Evolutionary conservation across 2,797 vertebrate genomes (phyloP).

Genomic region (Sebastes hopkinsi): DNA sequence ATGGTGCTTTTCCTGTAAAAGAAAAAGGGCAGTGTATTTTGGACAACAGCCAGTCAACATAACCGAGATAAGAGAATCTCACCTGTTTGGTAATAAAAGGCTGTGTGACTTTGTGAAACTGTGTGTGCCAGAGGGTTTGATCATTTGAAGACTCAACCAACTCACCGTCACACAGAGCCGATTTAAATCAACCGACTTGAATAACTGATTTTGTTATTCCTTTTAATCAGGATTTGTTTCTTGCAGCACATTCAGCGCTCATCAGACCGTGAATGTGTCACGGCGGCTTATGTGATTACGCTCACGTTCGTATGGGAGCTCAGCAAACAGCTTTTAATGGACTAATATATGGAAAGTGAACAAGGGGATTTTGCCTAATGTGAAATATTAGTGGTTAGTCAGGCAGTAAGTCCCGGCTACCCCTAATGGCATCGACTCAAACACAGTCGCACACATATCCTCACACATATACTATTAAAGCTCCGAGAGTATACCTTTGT

Average conservation of each 20-base stretch:
- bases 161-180: background rate
- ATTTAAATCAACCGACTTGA: background rate
- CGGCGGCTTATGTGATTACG: background rate
- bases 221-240: background rate
- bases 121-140: background rate
- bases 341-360: constrained; percentile 2
- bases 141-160: background rate
- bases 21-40: background rate
- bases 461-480: background rate
- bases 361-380: constrained; percentile 6
- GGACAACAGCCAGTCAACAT: constrained; percentile 1
- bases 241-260: background rate
- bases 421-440: background rate
- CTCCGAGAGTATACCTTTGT: background rate
- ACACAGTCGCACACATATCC: background rate
- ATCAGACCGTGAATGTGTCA: background rate
- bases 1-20: background rate
- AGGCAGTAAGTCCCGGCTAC: background rate
- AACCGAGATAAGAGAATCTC: constrained; percentile 4
- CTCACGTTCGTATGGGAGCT: background rate
- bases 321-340: background rate
- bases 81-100: background rate
- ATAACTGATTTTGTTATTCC: background rate
- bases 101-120: background rate
- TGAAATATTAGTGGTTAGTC: background rate